Conservation (phyloP, 2,888 invertebrate species). For the Macrophya alboannulata region DNA sequence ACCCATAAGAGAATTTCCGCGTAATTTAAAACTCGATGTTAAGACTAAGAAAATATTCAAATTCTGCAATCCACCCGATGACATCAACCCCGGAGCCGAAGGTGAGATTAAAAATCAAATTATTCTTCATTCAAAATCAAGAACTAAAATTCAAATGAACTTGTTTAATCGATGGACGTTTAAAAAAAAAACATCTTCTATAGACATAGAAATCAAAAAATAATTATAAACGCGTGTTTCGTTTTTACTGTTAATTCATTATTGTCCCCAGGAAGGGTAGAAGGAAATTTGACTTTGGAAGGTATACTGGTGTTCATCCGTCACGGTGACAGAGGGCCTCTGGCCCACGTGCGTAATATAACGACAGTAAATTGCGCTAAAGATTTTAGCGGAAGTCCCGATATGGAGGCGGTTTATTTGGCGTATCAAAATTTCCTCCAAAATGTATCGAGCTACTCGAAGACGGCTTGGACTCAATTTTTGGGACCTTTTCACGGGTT, state of each 20-base stretch:
- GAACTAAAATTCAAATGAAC: background rate
- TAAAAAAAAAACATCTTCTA: background rate
- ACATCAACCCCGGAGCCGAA: slow-evolving; percentile 88
- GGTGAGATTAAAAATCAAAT: slow-evolving; percentile 80
- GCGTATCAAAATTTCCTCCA: slow-evolving; percentile 73
- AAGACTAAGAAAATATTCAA: slow-evolving; percentile 86
- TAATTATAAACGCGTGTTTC: too few species aligned
- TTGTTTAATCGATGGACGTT: slow-evolving; percentile 14
- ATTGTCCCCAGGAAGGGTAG: slow-evolving; percentile 79
- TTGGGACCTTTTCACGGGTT: slow-evolving; percentile 93
- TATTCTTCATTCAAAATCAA: background rate
- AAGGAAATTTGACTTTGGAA: slow-evolving; percentile 85
- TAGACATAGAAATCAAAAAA: too few species aligned
- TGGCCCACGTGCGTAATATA: slow-evolving; percentile 91
- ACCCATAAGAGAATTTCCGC: slow-evolving; percentile 80
- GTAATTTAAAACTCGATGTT: slow-evolving; percentile 83
- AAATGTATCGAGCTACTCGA: slow-evolving; percentile 72
- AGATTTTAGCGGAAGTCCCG: slow-evolving; percentile 74
- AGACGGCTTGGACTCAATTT: slow-evolving; percentile 86
- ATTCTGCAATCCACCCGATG: slow-evolving; percentile 88
- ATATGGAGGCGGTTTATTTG: slow-evolving; percentile 72
- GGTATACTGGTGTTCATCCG: slow-evolving; percentile 90
- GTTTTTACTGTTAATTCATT: slow-evolving; percentile 64
- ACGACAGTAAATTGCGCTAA: slow-evolving; percentile 89
- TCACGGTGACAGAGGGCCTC: slow-evolving; percentile 95